A percentile compares a stretch with the other conserved stretches of the same genome.
phyloP scores from a whole-genome alignment of 1,140 invertebrate species.

The Drosophila kikkawai region DNA sequence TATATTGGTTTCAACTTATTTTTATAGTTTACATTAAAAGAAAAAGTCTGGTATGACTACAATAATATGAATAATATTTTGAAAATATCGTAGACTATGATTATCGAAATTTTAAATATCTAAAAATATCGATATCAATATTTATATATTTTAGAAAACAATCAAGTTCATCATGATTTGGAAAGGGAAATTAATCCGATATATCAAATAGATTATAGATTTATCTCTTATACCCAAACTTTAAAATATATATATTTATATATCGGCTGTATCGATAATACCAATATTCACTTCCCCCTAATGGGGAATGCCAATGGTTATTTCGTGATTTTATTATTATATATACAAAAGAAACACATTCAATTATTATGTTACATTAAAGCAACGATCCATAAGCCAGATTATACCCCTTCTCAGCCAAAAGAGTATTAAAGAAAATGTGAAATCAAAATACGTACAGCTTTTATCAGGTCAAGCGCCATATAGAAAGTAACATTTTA shows the following conservation, averaged over 20 bases:
- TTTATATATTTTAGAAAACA: too few relatives aligned
- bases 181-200: background rate
- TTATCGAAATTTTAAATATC: background rate
- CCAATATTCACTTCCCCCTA: background rate
- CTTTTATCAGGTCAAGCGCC: conserved; percentile 14
- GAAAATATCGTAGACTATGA: background rate
- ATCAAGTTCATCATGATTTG: too few relatives aligned
- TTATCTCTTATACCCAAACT: background rate
- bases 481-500: conserved; percentile 45
- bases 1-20: background rate
- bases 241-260: background rate
- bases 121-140: background rate
- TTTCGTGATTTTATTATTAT: conserved; percentile 5
- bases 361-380: background rate
- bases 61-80: background rate
- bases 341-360: background rate
- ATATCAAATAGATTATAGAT: background rate
- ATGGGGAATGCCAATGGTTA: background rate
- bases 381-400: background rate
- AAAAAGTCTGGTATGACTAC: background rate
- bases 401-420: background rate
- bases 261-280: background rate
- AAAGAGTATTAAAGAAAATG: conserved; percentile 6
- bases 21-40: background rate
- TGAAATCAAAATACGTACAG: conserved; percentile 2